Conservation (phyloP, 2,888 invertebrate genomes). For the Papilio elwesi region DNA sequence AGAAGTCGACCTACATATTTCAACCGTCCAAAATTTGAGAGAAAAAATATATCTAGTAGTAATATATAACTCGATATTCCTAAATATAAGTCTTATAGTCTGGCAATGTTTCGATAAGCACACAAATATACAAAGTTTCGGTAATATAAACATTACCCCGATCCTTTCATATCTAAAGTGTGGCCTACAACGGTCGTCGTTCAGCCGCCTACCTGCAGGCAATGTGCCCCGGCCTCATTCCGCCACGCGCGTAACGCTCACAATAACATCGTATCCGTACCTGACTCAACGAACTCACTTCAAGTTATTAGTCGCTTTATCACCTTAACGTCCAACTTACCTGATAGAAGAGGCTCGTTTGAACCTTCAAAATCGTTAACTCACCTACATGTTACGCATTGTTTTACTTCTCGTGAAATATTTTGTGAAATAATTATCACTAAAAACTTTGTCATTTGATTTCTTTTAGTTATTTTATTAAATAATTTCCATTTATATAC, state of each 20-base stretch:
- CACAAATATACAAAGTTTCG: conserved; percentile 12
- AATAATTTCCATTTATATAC: too few species aligned
- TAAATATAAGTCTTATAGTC: neutral
- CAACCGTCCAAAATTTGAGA: neutral
- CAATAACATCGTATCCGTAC: conserved; percentile 26
- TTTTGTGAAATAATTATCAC: neutral
- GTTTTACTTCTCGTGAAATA: conserved; percentile 5
- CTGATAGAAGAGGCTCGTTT: conserved; percentile 12
- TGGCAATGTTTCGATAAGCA: conserved; percentile 6
- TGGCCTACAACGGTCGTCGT: conserved; percentile 8
- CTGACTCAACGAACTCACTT: conserved; percentile 26
- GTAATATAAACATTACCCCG: conserved; percentile 22
- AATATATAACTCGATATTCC: neutral
- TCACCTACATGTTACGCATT: neutral
- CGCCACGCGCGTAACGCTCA: neutral
- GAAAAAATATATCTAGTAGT: neutral
- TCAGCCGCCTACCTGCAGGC: neutral
- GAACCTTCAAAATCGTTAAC: conserved; percentile 20
- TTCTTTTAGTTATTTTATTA: too few species aligned
- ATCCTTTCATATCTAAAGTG: conserved; percentile 37
- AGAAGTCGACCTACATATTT: neutral
- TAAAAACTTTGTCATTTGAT: neutral
- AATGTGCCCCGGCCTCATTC: conserved; percentile 11
- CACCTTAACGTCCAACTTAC: conserved; percentile 17
- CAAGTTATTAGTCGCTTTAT: conserved; percentile 25